phyloP scores from a whole-genome alignment of 2,797 vertebrate species.

The Myotis myotis region DNA sequence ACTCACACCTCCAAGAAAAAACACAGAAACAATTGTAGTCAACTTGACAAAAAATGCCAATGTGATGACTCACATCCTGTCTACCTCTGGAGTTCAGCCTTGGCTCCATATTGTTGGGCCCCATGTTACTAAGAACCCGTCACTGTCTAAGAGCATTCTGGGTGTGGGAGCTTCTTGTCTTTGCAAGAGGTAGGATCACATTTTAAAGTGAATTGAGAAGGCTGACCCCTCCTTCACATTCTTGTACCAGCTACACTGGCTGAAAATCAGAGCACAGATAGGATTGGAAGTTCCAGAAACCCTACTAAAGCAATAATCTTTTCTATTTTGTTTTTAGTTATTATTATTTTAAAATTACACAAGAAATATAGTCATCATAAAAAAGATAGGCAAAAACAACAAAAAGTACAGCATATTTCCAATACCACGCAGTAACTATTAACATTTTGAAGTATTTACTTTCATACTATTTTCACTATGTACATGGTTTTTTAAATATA shows the following conservation, averaged over 20 bases:
- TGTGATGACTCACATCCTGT: slow-evolving; percentile 65
- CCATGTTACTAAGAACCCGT: background rate
- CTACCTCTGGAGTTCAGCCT: background rate
- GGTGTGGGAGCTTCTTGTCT: background rate
- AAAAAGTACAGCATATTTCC: background rate
- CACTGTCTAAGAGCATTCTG: slow-evolving; percentile 9
- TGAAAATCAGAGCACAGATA: background rate
- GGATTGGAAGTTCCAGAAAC: background rate
- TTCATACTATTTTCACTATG: background rate
- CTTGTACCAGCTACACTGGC: background rate
- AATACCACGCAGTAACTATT: background rate
- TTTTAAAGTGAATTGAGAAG: slow-evolving; percentile 29
- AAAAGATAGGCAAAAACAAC: background rate
- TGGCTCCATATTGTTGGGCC: background rate
- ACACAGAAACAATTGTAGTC: slow-evolving; percentile 54
- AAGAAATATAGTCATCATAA: background rate
- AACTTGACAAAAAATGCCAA: background rate
- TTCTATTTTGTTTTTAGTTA: background rate
- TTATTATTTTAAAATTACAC: slow-evolving; percentile 1
- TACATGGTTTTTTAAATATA: background rate
- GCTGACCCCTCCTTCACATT: background rate
- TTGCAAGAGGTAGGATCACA: background rate
- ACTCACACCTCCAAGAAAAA: slow-evolving; percentile 42
- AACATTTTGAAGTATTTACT: background rate
- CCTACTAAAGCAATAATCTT: background rate